Evolutionary conservation across 2,888 invertebrate species (phyloP).

Genomic region (Liopterus haemorrhoidalis): DNA sequence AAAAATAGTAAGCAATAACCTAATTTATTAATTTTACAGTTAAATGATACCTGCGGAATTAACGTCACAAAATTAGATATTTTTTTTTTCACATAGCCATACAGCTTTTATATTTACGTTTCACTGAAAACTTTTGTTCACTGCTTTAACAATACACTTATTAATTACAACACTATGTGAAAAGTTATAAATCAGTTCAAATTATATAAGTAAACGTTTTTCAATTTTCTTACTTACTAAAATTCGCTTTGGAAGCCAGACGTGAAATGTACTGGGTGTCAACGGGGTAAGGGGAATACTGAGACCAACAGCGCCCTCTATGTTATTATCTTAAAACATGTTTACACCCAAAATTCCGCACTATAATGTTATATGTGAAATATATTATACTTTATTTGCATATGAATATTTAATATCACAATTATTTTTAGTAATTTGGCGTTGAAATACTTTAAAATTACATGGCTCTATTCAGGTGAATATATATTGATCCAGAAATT

Average conservation of each 20-base stretch:
- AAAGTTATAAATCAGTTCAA: too few species aligned
- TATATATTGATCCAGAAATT: constrained; percentile 42
- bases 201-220: too few species aligned
- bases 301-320: constrained; percentile 21
- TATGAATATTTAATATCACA: constrained; percentile 47
- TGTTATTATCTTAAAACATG: constrained; percentile 19
- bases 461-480: constrained; percentile 26
- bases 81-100: too few species aligned
- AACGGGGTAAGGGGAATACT: constrained; percentile 22
- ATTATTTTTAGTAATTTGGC: constrained; percentile 46
- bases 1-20: too few species aligned
- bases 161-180: too few species aligned
- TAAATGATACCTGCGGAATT: too few species aligned
- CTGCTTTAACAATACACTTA: too few species aligned
- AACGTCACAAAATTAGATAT: too few species aligned
- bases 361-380: too few species aligned
- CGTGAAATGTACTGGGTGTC: constrained; percentile 20
- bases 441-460: constrained; percentile 45
- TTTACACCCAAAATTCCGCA: constrained; percentile 21
- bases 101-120: too few species aligned
- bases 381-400: constrained; percentile 22
- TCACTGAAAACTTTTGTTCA: too few species aligned
- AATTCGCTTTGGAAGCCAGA: constrained; percentile 22
- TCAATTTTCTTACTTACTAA: constrained; percentile 17
- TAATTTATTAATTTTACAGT: too few species aligned